Evolutionary conservation across 2,797 vertebrate species (phyloP), one percentile per base, ranked within the genome.

Genomic region (Amphiprion clarkii): DNA sequence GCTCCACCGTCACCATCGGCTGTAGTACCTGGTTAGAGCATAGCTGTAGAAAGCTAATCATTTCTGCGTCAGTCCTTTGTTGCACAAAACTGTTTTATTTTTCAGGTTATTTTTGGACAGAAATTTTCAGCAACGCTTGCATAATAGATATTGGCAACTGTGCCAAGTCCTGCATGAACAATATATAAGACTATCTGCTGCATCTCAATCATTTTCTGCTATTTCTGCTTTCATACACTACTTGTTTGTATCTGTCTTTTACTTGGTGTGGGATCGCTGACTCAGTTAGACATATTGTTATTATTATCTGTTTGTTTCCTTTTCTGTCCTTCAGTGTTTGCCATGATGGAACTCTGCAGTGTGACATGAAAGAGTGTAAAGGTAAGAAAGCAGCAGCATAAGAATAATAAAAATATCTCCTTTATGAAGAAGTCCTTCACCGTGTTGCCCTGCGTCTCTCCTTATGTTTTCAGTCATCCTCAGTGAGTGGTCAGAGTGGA

Each of bases 401-500:
- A 31, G 11, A 54, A 13, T 5, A 5, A 48, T 42, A 0, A 51
- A 19, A 71, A n/a, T 2, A 59, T 12, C 9, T 16, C 5, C 13
- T n/a, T 12, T 0, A 25, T 12, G 19, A 46, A 33, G 12, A 33
- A 23, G 13, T 7, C 21, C 19, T n/a, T 57, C 16, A 42, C 40
- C 7, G 3, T 12, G 7, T 29, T n/a, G 11, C 48, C 1, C 17
- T 61, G 21, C 19, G 7, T 5, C 67, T 46, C 19, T 0, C 6
- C 52, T 16, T 25, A 8, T n/a, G 0, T 29, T 12, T 85, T 85
- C 66, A 92, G 95, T 96, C 23, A 92, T 95, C 44, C 90, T 97
- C 78, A 98, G 96, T 1, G 95, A 95, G 79, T 98, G 97, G 97
- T 96, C 97, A 0, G 94, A 94, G 64, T 97, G 97, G 97, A 96